Evolutionary conservation across 2,888 invertebrate species (phyloP), one percentile per base, ranked within the genome.

Genomic region (Patella ulyssiponensis): DNA sequence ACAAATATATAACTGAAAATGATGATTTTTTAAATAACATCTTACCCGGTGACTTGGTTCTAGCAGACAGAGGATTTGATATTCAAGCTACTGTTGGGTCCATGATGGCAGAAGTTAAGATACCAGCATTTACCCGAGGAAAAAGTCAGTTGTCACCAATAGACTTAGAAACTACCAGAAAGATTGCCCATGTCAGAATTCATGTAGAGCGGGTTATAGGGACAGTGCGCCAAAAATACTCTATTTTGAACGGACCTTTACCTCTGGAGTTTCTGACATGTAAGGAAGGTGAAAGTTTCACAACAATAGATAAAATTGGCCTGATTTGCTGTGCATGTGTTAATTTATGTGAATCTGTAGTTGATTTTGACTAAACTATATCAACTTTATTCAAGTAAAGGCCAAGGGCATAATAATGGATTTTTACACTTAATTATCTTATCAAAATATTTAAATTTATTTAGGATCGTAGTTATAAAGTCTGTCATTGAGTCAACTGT

Each of bases 161-260:
- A 7, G 83, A 83, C 20, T n/a, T 84, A 14, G 81, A 82, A 27
- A 14, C n/a, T 12, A 80, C 82, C 33, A 54, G 82, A 11, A 81
- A 77, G 54, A 79, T 83, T 64, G 82, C 83, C 3, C 74, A 81
- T 64, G 58, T 76, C 7, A 20, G 82, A 52, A 84, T 81, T 27
- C 81, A 82, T 75, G 82, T 84, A 1, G 84, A 82, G 70, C 17
- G 80, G 23, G 81, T 84, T 15, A 84, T 84, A 52, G 82, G 84
- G 14, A 33, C 79, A 15, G 79, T 82, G 0, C 14, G 84, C 1
- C 80, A 84, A 54, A 84, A 79, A 64, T 83, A 83, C 71, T 80
- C 81, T 0, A 80, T 83, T 23, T 71, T 84, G n/a, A 69, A 78
- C 20, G 58, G 76, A 56, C 71, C 74, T 4, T 9, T 82, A 4